Percentiles rank a stretch among this genome's conserved stretches.
These are phyloP conservation scores for Scalopus aquaticus DNA, from an alignment of 2,113 vertebrate genomes.

Conservation along the genomic window DNA sequence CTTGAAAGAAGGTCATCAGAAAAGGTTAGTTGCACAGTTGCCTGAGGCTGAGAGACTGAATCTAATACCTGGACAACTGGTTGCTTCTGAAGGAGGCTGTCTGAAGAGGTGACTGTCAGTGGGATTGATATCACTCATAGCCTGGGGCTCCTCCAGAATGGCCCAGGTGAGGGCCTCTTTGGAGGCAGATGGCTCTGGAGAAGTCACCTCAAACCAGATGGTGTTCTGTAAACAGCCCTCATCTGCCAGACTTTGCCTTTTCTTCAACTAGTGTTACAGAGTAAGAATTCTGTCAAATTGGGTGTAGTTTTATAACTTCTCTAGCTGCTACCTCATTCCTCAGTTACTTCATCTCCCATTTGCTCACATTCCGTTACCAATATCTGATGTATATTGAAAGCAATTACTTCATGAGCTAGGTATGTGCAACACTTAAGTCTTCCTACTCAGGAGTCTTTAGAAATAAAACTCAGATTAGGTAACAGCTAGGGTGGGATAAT, in stretches of 20 bases:
- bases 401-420: slow-evolving; percentile 68
- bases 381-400: slow-evolving; percentile 41
- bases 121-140: slow-evolving; percentile 77
- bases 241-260: slow-evolving; percentile 59
- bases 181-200: slow-evolving; percentile 85
- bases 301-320: background rate
- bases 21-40: slow-evolving; percentile 78
- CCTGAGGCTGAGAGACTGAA: slow-evolving; percentile 78
- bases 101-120: slow-evolving; percentile 77
- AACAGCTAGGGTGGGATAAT: slow-evolving; percentile 82
- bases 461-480: slow-evolving; percentile 84
- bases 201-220: slow-evolving; percentile 82
- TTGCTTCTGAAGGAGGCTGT: slow-evolving; percentile 73
- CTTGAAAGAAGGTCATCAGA: slow-evolving; percentile 75
- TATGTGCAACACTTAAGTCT: slow-evolving; percentile 59
- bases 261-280: background rate
- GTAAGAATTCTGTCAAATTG: background rate
- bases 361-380: slow-evolving; percentile 40
- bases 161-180: slow-evolving; percentile 83
- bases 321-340: slow-evolving; percentile 10
- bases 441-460: slow-evolving; percentile 68
- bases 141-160: slow-evolving; percentile 80
- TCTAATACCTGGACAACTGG: slow-evolving; percentile 90
- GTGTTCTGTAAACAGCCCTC: slow-evolving; percentile 79
- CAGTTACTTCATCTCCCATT: slow-evolving; percentile 26